Evolutionary conservation across 1,140 invertebrate species (phyloP).

Genomic region (Lasioglossum baleicum): DNA sequence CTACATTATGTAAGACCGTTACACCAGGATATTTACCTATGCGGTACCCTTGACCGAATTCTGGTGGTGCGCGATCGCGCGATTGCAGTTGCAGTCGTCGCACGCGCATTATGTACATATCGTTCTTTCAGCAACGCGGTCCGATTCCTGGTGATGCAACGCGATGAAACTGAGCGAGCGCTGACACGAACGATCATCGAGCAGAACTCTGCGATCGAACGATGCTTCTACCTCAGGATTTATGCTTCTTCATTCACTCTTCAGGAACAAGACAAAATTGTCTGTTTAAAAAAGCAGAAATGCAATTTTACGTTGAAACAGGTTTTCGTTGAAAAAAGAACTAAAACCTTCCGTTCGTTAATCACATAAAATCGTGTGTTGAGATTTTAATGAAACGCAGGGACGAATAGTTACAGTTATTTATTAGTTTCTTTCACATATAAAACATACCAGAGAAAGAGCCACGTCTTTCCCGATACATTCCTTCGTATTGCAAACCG

Average conservation of each 20-base stretch:
- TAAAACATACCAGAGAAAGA: constrained; percentile 57
- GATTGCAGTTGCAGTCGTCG: neutral
- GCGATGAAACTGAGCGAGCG: neutral
- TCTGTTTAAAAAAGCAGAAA: too few species aligned
- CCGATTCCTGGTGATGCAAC: constrained; percentile 6
- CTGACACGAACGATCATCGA: neutral
- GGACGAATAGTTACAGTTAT: constrained; percentile 55
- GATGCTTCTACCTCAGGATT: too few species aligned
- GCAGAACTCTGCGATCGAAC: neutral
- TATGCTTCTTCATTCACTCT: too few species aligned
- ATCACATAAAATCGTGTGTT: too few species aligned
- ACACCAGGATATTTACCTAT: constrained; percentile 27
- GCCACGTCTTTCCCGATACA: constrained; percentile 39
- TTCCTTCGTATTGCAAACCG: constrained; percentile 29
- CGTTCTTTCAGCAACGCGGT: constrained; percentile 8
- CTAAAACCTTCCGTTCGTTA: too few species aligned
- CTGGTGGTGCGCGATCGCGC: neutral
- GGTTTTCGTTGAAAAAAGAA: too few species aligned
- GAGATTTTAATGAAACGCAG: neutral
- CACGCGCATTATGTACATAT: constrained; percentile 17
- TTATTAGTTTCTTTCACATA: constrained; percentile 56
- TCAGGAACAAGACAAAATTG: too few species aligned
- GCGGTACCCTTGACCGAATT: constrained; percentile 45
- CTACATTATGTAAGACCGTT: neutral
- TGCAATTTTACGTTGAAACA: too few species aligned